These are phyloP conservation scores for Sialis lutaria DNA, from an alignment of 2,888 invertebrate genomes.

Conservation along the genomic window DNA sequence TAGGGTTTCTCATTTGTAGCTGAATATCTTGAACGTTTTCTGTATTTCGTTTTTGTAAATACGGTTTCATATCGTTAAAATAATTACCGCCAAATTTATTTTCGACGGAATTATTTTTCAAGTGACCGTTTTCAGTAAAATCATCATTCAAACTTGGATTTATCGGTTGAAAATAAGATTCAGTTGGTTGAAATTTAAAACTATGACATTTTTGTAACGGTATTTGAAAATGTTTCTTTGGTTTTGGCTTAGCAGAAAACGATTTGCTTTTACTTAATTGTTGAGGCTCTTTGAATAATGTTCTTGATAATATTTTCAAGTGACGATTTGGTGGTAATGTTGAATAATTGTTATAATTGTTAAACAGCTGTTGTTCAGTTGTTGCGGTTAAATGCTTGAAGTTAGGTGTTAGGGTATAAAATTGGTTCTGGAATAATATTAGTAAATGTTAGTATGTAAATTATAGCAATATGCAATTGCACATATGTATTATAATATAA, in stretches of 20 bases:
- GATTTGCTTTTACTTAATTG: constrained; percentile 23
- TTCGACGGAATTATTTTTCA: constrained; percentile 5
- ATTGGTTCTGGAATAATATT: constrained; percentile 24
- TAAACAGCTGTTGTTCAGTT: constrained; percentile 19
- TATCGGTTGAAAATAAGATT: constrained; percentile 45
- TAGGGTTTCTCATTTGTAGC: constrained; percentile 4
- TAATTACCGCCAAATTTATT: constrained; percentile 3
- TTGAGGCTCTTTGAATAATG: constrained; percentile 23
- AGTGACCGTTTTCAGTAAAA: constrained; percentile 5
- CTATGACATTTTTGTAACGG: constrained; percentile 47
- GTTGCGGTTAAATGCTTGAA: constrained; percentile 41
- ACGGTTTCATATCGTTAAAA: constrained; percentile 1
- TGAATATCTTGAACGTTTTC: constrained; percentile 1
- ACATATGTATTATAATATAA: too few relatives aligned
- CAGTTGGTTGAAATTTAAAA: constrained; percentile 31
- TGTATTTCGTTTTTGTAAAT: constrained; percentile 2
- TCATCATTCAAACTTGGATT: constrained; percentile 36
- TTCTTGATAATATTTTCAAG: constrained; percentile 26
- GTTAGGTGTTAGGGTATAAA: constrained; percentile 30
- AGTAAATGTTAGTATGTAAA: not conserved
- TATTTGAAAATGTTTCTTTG: constrained; percentile 45
- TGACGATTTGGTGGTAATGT: constrained; percentile 37
- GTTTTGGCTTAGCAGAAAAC: constrained; percentile 22
- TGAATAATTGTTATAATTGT: constrained; percentile 17
- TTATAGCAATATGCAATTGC: too few relatives aligned